A percentile compares a stretch with the other conserved stretches of the same genome.
Evolutionary conservation across 2,113 vertebrate genomes (phyloP).

Genomic region (Phalacrocorax brasilianus): DNA sequence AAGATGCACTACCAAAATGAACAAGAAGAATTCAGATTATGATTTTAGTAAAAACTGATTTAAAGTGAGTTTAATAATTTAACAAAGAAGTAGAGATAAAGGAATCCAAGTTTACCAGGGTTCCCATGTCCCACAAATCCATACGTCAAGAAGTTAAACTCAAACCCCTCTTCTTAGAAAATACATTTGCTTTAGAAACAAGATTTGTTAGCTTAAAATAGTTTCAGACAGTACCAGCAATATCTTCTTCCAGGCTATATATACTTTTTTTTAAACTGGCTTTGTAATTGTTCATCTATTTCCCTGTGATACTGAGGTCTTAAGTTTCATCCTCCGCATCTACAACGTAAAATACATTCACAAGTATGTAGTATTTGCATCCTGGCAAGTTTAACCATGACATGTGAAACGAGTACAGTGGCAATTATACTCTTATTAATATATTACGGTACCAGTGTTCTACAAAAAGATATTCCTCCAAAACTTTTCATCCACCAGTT

Average conservation of each 20-base stretch:
- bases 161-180: background rate
- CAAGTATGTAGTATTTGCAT: background rate
- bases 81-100: background rate
- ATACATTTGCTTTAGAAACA: background rate
- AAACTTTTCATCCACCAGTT: background rate
- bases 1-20: conserved; percentile 32
- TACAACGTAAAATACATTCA: background rate
- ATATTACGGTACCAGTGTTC: background rate
- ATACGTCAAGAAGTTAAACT: background rate
- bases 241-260: background rate
- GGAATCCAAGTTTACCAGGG: conserved; percentile 3
- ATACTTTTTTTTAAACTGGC: background rate
- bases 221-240: background rate
- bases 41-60: conserved; percentile 51
- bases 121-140: conserved; percentile 6
- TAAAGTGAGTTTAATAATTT: background rate
- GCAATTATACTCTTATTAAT: background rate
- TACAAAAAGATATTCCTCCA: background rate
- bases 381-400: background rate
- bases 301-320: background rate
- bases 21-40: background rate
- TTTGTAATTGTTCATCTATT: background rate
- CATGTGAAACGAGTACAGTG: background rate
- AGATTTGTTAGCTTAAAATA: background rate
- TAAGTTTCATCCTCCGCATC: background rate